Evolutionary conservation across 2,113 vertebrate genomes (phyloP).

Genomic region (Chelonoidis abingdonii): DNA sequence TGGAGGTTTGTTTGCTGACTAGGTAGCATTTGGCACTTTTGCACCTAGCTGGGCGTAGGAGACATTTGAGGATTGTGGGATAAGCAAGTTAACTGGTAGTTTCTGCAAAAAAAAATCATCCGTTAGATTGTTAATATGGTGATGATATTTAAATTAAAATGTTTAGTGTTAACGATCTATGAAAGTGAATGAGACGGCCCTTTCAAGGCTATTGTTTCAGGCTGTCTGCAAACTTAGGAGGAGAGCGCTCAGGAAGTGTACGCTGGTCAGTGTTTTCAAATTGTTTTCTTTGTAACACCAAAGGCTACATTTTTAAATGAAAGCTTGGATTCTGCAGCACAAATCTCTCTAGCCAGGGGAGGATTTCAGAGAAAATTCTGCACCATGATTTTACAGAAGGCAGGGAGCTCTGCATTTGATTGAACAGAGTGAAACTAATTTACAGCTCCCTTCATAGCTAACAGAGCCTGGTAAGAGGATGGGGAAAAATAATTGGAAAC

Average conservation of each 20-base stretch:
- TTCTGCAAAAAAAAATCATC: not conserved
- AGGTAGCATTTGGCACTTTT: not conserved
- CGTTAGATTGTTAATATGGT: not conserved
- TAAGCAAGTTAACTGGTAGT: not conserved
- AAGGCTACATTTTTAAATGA: not conserved
- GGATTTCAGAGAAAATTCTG: not conserved
- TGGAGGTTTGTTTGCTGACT: not conserved
- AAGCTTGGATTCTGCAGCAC: not conserved
- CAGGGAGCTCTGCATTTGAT: not conserved
- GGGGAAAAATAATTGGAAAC: not conserved
- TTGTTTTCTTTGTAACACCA: not conserved
- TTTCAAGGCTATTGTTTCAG: not conserved
- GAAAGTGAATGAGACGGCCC: not conserved
- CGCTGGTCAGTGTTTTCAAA: rapidly evolving
- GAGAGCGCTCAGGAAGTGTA: not conserved
- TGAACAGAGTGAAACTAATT: not conserved
- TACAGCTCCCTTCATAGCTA: not conserved
- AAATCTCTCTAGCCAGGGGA: not conserved
- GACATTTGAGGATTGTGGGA: not conserved
- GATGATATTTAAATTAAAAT: not conserved
- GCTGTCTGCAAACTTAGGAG: not conserved
- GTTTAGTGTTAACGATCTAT: not conserved
- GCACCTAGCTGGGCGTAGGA: not conserved
- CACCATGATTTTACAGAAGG: not conserved
- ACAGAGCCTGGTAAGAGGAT: not conserved